phyloP scores from a whole-genome alignment of 2,113 vertebrate genomes.

The Cynocephalus volans region DNA sequence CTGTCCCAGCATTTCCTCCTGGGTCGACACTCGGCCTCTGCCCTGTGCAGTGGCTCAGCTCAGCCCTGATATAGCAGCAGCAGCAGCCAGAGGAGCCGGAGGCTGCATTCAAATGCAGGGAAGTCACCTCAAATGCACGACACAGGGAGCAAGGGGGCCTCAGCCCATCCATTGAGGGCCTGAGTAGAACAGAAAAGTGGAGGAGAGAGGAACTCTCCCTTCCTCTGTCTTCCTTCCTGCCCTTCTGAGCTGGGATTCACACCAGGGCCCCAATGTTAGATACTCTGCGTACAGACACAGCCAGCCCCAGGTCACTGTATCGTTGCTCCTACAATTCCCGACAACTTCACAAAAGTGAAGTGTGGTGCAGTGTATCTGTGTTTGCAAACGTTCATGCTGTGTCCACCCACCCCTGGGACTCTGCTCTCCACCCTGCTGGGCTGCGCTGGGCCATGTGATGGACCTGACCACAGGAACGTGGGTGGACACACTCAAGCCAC shows the following conservation, averaged over 20 bases:
- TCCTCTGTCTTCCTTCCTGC: background rate
- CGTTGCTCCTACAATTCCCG: background rate
- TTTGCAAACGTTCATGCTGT: background rate
- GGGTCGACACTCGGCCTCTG: background rate
- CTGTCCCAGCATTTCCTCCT: background rate
- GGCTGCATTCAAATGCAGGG: background rate
- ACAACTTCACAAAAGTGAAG: background rate
- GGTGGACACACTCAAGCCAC: no score
- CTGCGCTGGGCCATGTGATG: background rate
- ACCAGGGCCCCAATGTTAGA: background rate
- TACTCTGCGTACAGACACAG: accelerated
- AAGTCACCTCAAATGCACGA: background rate
- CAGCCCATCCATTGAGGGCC: background rate
- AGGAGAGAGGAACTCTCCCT: background rate
- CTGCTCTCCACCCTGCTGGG: background rate
- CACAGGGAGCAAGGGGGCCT: background rate
- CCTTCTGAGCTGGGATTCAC: background rate
- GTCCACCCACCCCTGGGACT: background rate
- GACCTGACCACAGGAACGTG: background rate
- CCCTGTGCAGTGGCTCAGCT: background rate
- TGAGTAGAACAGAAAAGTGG: background rate
- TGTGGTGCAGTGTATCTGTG: no score
- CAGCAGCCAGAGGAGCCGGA: accelerated
- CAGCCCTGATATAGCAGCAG: background rate
- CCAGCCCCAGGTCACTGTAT: background rate